These are phyloP conservation scores for Hycleus cichorii DNA, from an alignment of 1,140 invertebrate species.

Conservation along the genomic window DNA sequence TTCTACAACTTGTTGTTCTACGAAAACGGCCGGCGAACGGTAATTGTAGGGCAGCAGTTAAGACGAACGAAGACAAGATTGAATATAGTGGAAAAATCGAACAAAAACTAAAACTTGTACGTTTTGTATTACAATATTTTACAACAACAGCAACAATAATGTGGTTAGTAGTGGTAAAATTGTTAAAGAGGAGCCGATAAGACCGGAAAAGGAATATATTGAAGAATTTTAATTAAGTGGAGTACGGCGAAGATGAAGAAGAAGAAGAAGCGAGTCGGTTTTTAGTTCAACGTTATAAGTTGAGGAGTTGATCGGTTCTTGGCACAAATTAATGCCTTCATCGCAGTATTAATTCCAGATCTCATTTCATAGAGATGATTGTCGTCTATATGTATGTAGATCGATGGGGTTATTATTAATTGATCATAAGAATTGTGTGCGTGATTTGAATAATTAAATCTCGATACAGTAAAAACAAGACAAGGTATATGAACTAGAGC, in stretches of 20 bases:
- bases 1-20: too few relatives aligned
- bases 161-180: neutral
- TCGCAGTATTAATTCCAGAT: conserved; percentile 14
- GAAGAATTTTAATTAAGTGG: conserved; percentile 21
- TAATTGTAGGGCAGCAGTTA: conserved; percentile 8
- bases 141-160: neutral
- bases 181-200: neutral
- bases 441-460: conserved; percentile 1
- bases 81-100: too few relatives aligned
- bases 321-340: conserved; percentile 16
- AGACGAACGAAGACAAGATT: too few relatives aligned
- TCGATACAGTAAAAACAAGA: neutral
- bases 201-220: conserved; percentile 20
- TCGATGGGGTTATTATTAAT: neutral
- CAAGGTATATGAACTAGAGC: neutral
- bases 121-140: neutral
- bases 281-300: neutral
- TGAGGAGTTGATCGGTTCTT: too few relatives aligned
- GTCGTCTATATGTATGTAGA: neutral
- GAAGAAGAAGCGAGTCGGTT: too few relatives aligned
- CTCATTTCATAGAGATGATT: conserved; percentile 11
- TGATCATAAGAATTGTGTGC: neutral
- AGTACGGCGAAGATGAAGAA: too few relatives aligned
- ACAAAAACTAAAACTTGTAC: neutral
- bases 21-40: neutral